Base-by-base conservation (phyloP, 2,113 vertebrate genomes). In the Apteryx owenii region DNA sequence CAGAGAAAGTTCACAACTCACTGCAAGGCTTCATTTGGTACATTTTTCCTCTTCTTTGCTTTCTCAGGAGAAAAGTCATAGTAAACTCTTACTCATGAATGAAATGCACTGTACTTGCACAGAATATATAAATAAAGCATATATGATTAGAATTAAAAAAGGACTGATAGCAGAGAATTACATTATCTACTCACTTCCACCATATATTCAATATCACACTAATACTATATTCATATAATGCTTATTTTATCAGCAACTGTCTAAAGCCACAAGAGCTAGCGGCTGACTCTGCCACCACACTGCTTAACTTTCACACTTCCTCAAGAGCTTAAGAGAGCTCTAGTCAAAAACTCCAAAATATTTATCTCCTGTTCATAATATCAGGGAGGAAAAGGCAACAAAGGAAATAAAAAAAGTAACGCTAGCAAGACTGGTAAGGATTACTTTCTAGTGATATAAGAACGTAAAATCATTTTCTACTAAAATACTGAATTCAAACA, bases 21-120 rank as follows among this genome's bases (percentile, higher is more conserved):
- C 36, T 22, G 51, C 7, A 10, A 5, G 51, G 85, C 92, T 92
- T 81, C 82, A 46, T 69, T 10, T 8, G 72, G 66, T 78, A 91
- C 46, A 92, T 44, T 93, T 88, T 73, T 87, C 40, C 48, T 83
- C 54, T 80, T 61, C 89, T 95, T 94, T 96, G 93, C 42, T 12
- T 88, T 94, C 86, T 87, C 65, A 88, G 90, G 84, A 69, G 42
- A 82, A 91, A 83, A 89, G 79, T 89, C 33, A 72, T 86, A 95
- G 88, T 53, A 54, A 85, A 91, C 58, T 75, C 77, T 85, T 93
- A 80, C 9, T 94, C 93, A 90, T 96, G 76, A 92, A 88, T 92
- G 89, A 91, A 89, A 94, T 92, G 90, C 85, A 56, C 53, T 40
- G 80, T 95, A 76, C 70, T 93, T 93, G 92, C 76, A 80, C 87